Base-by-base conservation (phyloP, 2,888 invertebrate species). In the Platycheirus albimanus region DNA sequence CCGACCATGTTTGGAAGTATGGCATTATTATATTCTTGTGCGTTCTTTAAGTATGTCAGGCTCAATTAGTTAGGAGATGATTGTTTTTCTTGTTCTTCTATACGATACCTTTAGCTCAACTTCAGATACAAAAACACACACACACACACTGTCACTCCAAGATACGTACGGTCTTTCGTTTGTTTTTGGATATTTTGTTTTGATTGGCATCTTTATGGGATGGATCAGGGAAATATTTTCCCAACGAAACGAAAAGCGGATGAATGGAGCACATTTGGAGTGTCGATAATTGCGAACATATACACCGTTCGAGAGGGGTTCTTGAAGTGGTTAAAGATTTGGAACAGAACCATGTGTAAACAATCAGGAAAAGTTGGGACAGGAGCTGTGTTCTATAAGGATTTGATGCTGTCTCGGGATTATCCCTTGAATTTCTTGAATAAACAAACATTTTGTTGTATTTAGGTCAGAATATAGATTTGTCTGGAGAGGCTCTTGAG, bases 11-110 rank as follows among this genome's bases (percentile, higher is more conserved):
- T 56, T n/a, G 20, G n/a, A 30, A 43, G 3, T 24, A 41, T 36
- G 15, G 41, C 15, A 6, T 20, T 11, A 20, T 19, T 36, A 20
- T 66, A 30, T 24, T 47, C 43, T 41, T 70, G 69, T 70, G 63
- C 80, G 80, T 75, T 70, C 58, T 6, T n/a, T 71, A 76, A 81
- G 58, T 81, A 70, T 81, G 80, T 81, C 80, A 81, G 66, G 76
- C 80, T 66, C 80, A 81, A 81, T 81, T 81, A 81, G 75, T 67
- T n/a, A 61, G 47, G 13, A 64, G 80, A 75, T 70, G 76, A 76
- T 81, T 71, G 66, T 76, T 81, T 66, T 80, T 36, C 36, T 80
- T 72, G 13, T 74, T 54, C 0, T 36, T 19, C 1, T 10, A 11
- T 1, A 5, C 1, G 43, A 8, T 43, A 8, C 19, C 10, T 7